Base-by-base conservation (phyloP, 2,113 vertebrate species). In the Mesembrinibis cayennensis region DNA sequence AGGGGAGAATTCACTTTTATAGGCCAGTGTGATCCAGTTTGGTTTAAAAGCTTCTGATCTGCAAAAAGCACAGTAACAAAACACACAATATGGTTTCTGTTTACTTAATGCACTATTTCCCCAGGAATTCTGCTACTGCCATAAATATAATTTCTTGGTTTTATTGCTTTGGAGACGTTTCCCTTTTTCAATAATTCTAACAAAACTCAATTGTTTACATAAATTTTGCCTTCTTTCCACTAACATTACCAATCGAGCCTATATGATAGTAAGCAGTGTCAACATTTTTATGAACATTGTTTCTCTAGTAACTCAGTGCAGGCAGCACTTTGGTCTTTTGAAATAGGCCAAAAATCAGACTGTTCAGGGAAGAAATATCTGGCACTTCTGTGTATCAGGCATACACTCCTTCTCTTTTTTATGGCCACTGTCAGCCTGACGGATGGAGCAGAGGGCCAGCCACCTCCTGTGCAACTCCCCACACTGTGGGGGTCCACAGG, bases 201-300 rank as follows among this genome's bases (percentile, higher is more conserved):
- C 53, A 76, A 61, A 89, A 85, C 53, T 82, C 56, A 95, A 95
- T 91, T 92, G 55, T 84, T 94, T 87, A 67, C 81, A 92, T 87
- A 89, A 87, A 76, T 95, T 81, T 89, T 95, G 61, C 26, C 73
- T 79, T 84, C 59, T 92, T 97, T 78, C 61, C 36, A 72, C 47
- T 87, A 30, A 67, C 2, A 1, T 49, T 82, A 92, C 81, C 52
- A 26, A n/a, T 74, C 55, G 77, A 91, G 58, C 36, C 50, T 70
- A 10, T 36, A 40, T 30, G 65, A 87, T 6, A 67, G 42, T 55
- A 86, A 94, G 47, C 11, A 59, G 32, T 50, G 69, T 62, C 89
- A 96, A 78, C 23, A 56, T 16, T 89, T 73, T 79, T 45, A 89
- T 40, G 56, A 89, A 74, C 13, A 23, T 2, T 56, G 15, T 20